These are phyloP conservation scores for Apocheima hispidaria DNA, from an alignment of 2,888 invertebrate genomes.

Conservation along the genomic window DNA sequence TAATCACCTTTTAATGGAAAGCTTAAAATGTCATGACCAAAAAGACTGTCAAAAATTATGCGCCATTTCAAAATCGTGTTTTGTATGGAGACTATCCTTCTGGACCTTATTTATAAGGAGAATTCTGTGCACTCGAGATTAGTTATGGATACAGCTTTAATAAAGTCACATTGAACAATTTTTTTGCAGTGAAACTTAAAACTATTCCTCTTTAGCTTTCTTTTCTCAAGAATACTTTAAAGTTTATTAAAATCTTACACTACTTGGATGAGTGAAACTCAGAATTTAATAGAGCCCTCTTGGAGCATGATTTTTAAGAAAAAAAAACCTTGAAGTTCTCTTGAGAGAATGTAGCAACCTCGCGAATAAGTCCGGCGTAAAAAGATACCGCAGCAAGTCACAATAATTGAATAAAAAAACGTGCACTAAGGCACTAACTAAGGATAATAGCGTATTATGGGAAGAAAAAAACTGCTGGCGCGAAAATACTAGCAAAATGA, in stretches of 20 bases:
- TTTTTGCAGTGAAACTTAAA: background rate
- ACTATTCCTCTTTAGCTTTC: background rate
- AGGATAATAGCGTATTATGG: background rate
- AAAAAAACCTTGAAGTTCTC: background rate
- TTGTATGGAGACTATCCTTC: too few species aligned
- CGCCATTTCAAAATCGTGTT: too few species aligned
- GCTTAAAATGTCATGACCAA: too few species aligned
- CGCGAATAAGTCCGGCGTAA: background rate
- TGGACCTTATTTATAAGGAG: too few species aligned
- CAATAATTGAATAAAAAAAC: background rate
- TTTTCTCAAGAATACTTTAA: background rate
- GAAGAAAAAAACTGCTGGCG: background rate
- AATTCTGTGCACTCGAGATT: too few species aligned
- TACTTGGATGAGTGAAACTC: background rate
- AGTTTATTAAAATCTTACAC: slow-evolving; percentile 2
- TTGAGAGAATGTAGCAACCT: background rate
- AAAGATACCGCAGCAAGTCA: background rate
- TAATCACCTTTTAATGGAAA: too few species aligned
- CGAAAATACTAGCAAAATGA: too few species aligned
- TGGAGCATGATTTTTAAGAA: slow-evolving; percentile 1
- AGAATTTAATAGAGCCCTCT: slow-evolving; percentile 3
- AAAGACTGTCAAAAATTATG: too few species aligned
- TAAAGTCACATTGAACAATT: background rate
- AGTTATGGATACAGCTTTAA: too few species aligned
- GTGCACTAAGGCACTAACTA: background rate